Evolutionary conservation across 2,888 invertebrate genomes (phyloP).

Genomic region (Hedychridium roseum): DNA sequence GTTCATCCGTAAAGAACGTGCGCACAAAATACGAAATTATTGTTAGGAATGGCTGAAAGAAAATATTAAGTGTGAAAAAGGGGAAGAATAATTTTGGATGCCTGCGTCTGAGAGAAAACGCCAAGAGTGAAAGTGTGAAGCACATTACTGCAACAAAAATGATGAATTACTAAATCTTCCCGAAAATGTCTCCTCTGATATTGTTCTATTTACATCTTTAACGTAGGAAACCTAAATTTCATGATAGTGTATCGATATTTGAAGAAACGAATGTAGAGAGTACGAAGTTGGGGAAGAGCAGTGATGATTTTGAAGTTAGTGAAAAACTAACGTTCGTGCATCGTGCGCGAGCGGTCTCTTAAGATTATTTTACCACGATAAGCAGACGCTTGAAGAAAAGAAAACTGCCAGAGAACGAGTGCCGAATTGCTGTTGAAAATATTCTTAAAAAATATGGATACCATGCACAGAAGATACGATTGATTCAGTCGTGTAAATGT

Average conservation of each 20-base stretch:
- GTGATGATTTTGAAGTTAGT: constrained; percentile 18
- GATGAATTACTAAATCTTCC: constrained; percentile 19
- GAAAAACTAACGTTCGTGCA: too few relatives aligned
- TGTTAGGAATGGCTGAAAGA: too few relatives aligned
- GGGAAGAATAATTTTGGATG: not conserved
- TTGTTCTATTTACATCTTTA: constrained; percentile 36
- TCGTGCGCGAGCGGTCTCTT: constrained; percentile 17
- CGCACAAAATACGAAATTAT: too few relatives aligned
- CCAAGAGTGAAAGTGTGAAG: constrained; percentile 6
- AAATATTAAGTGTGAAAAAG: constrained; percentile 2
- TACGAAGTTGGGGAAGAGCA: constrained; percentile 21
- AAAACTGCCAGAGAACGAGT: constrained; percentile 41
- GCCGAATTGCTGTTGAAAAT: constrained; percentile 14
- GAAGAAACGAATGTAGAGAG: constrained; percentile 21
- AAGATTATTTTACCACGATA: constrained; percentile 29
- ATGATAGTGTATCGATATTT: constrained; percentile 39
- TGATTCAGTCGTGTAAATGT: not conserved
- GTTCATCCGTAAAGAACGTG: constrained; percentile 5
- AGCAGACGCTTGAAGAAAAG: too few relatives aligned
- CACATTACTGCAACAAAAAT: constrained; percentile 5
- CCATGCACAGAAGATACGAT: not conserved
- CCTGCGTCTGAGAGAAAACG: constrained; percentile 16
- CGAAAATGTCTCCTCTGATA: constrained; percentile 32
- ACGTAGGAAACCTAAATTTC: constrained; percentile 27
- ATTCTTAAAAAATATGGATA: constrained; percentile 7